Conservation (phyloP, 2,113 vertebrate species). For the Psophia crepitans region DNA sequence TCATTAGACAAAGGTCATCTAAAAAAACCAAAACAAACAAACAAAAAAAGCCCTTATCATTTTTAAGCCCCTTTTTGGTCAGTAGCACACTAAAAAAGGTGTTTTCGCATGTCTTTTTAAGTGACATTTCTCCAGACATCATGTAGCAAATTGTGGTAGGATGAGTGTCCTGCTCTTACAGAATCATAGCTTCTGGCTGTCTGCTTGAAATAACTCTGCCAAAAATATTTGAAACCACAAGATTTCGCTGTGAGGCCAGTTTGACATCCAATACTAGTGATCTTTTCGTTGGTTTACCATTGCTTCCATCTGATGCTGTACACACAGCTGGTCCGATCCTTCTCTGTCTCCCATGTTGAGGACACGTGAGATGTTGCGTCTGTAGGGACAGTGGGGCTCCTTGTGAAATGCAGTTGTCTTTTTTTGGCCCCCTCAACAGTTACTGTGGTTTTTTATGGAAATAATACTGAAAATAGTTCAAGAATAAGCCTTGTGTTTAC, state of each 20-base stretch:
- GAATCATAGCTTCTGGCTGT: too few relatives aligned
- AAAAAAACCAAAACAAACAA: background rate
- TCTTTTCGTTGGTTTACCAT: background rate
- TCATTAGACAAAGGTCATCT: background rate
- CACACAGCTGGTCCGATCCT: background rate
- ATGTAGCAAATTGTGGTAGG: background rate
- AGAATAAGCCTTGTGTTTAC: background rate
- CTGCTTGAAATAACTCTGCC: background rate
- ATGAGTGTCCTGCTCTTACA: background rate
- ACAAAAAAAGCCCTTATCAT: background rate
- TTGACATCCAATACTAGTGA: background rate
- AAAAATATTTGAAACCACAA: background rate
- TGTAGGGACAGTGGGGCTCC: background rate
- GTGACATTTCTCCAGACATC: background rate
- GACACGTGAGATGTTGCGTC: background rate
- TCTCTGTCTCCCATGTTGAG: background rate
- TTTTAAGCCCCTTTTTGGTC: background rate
- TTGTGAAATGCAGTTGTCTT: background rate
- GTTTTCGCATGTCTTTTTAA: background rate
- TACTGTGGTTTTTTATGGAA: background rate
- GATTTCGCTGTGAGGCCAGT: background rate
- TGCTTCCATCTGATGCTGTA: background rate
- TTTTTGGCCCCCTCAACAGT: background rate
- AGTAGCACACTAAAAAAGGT: background rate
- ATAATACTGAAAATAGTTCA: background rate